Evolutionary conservation across 2,888 invertebrate genomes (phyloP).

Genomic region (Andrena dorsata): DNA sequence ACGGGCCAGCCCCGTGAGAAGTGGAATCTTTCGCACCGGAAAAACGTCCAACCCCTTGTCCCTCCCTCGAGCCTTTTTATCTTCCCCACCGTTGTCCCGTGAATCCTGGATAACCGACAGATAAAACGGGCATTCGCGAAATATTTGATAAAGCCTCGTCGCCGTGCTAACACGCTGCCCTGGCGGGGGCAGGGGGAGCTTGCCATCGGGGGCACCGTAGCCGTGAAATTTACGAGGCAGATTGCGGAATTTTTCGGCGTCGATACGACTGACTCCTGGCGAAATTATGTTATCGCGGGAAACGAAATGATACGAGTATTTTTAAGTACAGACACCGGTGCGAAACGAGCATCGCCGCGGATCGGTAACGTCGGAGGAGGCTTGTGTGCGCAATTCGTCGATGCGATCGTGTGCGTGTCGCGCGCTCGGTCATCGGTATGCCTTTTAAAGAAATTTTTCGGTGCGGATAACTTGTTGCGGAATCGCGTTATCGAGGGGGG

Average conservation of each 20-base stretch:
- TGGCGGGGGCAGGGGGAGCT: slow-evolving; percentile 5
- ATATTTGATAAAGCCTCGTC: slow-evolving; percentile 59
- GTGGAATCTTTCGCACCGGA: slow-evolving; percentile 28
- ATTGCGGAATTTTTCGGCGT: slow-evolving; percentile 42
- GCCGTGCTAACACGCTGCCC: slow-evolving; percentile 19
- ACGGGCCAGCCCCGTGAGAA: neutral
- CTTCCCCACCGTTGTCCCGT: slow-evolving; percentile 50
- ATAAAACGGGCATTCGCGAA: slow-evolving; percentile 50
- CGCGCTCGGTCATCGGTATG: neutral
- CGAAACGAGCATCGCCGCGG: neutral
- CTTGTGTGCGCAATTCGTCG: neutral
- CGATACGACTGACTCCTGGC: slow-evolving; percentile 26
- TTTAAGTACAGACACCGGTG: slow-evolving; percentile 10
- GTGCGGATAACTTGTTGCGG: slow-evolving; percentile 3
- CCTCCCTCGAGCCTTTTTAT: slow-evolving; percentile 38
- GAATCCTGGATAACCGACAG: slow-evolving; percentile 59
- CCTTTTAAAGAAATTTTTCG: neutral
- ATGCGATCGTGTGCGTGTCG: neutral
- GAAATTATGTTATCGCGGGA: slow-evolving; percentile 48
- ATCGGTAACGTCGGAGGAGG: neutral
- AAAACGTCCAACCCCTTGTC: slow-evolving; percentile 40
- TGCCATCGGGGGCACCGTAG: neutral
- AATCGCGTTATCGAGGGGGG: too few relatives aligned
- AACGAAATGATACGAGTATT: slow-evolving; percentile 21
- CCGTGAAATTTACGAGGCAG: slow-evolving; percentile 52